These are phyloP conservation scores for Anoplolepis gracilipes DNA, from an alignment of 1,140 invertebrate species.

Conservation along the genomic window DNA sequence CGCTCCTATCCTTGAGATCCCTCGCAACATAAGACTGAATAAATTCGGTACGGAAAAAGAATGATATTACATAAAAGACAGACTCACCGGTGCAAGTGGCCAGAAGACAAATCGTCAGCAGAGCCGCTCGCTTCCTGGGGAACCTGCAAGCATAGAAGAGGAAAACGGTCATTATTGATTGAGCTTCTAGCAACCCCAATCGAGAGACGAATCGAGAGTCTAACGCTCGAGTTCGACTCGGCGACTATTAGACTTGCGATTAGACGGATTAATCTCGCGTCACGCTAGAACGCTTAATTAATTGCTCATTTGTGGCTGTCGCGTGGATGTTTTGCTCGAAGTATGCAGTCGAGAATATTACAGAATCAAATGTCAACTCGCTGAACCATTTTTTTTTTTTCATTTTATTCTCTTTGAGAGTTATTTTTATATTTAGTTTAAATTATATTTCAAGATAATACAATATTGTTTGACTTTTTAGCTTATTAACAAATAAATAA, in stretches of 20 bases:
- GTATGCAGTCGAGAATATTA: background rate
- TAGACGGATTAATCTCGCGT: constrained; percentile 41
- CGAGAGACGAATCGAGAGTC: constrained; percentile 25
- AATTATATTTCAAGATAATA: background rate
- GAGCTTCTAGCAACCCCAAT: constrained; percentile 21
- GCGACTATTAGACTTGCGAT: constrained; percentile 28
- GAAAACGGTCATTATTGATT: constrained; percentile 70
- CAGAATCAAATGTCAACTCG: background rate
- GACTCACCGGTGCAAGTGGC: constrained; percentile 79
- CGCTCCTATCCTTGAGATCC: background rate
- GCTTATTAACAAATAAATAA: background rate
- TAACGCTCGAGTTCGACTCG: constrained; percentile 42
- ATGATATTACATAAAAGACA: background rate
- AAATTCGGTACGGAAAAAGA: constrained; percentile 31
- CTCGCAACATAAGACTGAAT: constrained; percentile 13
- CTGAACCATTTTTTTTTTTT: background rate
- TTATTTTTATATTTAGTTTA: background rate
- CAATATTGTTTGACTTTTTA: background rate
- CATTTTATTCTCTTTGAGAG: too few relatives aligned
- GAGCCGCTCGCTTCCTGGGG: constrained; percentile 63
- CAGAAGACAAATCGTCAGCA: constrained; percentile 76
- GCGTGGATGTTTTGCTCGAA: background rate
- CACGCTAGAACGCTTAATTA: constrained; percentile 36
- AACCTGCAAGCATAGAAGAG: constrained; percentile 76
- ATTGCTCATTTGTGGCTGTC: constrained; percentile 34